Percentiles rank a stretch among this genome's conserved stretches.
Conservation (phyloP, 2,888 invertebrate species). For the Clistopyga incitator region DNA sequence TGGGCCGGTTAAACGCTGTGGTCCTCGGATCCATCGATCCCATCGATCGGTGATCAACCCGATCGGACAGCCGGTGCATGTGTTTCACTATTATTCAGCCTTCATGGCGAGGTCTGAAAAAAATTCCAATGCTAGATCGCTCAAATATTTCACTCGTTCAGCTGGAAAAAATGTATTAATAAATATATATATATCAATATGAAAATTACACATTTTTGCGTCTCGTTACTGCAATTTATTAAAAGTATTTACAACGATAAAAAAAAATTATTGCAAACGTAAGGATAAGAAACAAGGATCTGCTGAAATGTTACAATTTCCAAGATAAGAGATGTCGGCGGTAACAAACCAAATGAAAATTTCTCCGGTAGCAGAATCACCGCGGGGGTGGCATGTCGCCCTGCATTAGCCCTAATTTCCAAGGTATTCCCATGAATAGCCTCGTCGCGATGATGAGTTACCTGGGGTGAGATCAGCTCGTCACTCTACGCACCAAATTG, state of each 20-base stretch:
- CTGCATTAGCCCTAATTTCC: slow-evolving; percentile 24
- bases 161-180: slow-evolving; percentile 13
- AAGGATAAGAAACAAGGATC: too few relatives aligned
- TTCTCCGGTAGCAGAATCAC: slow-evolving; percentile 6
- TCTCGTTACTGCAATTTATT: too few relatives aligned
- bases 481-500: slow-evolving; percentile 4
- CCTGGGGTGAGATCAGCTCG: background rate
- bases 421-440: slow-evolving; percentile 2
- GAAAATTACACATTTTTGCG: too few relatives aligned
- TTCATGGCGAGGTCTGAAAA: slow-evolving; percentile 12
- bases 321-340: background rate
- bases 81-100: slow-evolving; percentile 27
- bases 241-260: too few relatives aligned
- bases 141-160: background rate
- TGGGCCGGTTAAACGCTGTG: background rate
- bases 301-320: too few relatives aligned
- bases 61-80: slow-evolving; percentile 34
- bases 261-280: too few relatives aligned
- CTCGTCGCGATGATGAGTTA: slow-evolving; percentile 27
- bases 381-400: slow-evolving; percentile 38
- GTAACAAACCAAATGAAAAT: background rate
- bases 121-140: background rate
- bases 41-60: slow-evolving; percentile 27
- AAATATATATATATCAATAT: too few relatives aligned
- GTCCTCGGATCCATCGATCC: slow-evolving; percentile 16